Base-by-base conservation (phyloP, 2,113 vertebrate species). In the Patagioenas fasciata region DNA sequence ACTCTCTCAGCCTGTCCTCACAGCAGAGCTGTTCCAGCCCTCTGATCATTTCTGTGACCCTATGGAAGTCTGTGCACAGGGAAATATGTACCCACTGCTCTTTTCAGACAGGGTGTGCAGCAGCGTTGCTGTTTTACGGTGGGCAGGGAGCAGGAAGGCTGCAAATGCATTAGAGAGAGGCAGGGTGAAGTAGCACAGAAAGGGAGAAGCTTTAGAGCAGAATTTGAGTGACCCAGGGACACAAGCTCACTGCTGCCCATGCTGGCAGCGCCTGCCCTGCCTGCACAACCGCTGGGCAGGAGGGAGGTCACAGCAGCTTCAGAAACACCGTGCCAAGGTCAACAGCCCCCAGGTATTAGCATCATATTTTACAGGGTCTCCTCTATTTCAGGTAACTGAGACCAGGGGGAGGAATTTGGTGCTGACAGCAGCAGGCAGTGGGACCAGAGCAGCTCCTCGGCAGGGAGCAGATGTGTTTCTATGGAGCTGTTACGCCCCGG, bases 381-480 rank as follows among this genome's bases (percentile, higher is more conserved):
- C 44, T 15, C n/a, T 16, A 54, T 53, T 2, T 69, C 74, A 65
- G 78, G 54, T 62, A 16, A 70, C 61, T 25, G 40, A 47, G 56
- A n/a, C 3, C 61, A 31, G 11, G 6, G 25, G 62, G 47, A 71
- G 10, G 4, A 56, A 25, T 38, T 48, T 57, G 11, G 78, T 4
- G 26, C 64, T 5, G 8, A 47, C 40, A 62, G 86, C 87, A 89
- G 80, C 56, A 48, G 61, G 47, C 28, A 40, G 34, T 0, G 1
- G 62, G 82, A 72, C 20, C 81, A 18, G 67, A 82, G 88, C 88
- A 75, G 77, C 75, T 61, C 50, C 80, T 15, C 23, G 56, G 83
- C 54, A 61, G 74, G 82, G 83, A 92, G 34, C 69, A 92, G 86
- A 80, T 42, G 91, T 56, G 83, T 64, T 93, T 83, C 94, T 71